phyloP scores from a whole-genome alignment of 2,113 vertebrate genomes.

The Crypturellus undulatus region DNA sequence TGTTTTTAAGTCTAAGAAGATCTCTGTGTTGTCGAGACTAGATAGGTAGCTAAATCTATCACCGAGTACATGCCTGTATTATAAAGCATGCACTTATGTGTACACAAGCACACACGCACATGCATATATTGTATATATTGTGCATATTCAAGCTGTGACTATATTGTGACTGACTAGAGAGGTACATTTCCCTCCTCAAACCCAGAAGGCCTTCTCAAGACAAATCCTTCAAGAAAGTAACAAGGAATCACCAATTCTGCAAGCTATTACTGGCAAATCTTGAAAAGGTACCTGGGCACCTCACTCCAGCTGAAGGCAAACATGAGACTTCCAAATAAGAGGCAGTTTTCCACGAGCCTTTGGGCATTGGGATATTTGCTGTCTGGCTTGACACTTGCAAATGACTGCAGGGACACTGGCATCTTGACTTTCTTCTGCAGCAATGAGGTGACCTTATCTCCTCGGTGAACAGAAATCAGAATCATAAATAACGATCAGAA shows the following conservation, averaged over 20 bases:
- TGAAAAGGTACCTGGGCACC: background rate
- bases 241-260: background rate
- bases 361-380: too few species aligned
- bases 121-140: background rate
- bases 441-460: background rate
- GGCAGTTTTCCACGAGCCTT: background rate
- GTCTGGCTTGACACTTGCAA: background rate
- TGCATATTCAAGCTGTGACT: background rate
- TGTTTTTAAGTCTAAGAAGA: background rate
- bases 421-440: background rate
- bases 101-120: too few species aligned
- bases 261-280: background rate
- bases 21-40: background rate
- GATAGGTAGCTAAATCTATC: background rate
- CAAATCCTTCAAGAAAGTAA: background rate
- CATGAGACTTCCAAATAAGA: background rate
- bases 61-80: background rate
- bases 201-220: background rate
- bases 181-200: background rate
- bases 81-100: too few species aligned
- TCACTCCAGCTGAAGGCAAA: background rate
- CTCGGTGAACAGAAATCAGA: rapidly evolving
- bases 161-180: background rate
- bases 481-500: background rate
- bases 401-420: background rate